phyloP scores from a whole-genome alignment of 2,797 vertebrate genomes.

The Dendrocincla fuliginosa region DNA sequence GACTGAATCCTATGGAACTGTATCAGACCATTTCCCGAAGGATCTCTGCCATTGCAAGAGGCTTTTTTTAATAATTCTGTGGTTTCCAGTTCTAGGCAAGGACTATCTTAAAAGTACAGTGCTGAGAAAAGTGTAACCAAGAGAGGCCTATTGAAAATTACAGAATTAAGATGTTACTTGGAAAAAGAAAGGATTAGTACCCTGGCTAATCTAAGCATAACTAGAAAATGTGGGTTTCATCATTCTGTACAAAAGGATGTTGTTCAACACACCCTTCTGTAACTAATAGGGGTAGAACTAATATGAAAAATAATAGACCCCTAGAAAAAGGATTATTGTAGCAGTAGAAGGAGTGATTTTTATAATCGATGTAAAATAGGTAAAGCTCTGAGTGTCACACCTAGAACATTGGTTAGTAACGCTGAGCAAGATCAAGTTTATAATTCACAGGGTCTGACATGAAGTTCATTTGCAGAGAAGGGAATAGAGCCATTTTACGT shows the following conservation, averaged over 20 bases:
- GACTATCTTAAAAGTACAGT: not conserved
- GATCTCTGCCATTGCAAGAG: not conserved
- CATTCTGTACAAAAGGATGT: not conserved
- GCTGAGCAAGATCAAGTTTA: not conserved
- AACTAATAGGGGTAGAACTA: constrained; percentile 55
- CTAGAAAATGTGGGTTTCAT: constrained; percentile 57
- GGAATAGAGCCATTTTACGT: not conserved
- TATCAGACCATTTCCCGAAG: not conserved
- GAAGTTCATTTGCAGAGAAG: not conserved
- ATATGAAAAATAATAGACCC: constrained; percentile 39
- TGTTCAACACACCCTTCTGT: constrained; percentile 37
- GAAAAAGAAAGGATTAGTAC: constrained; percentile 27
- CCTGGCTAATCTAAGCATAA: constrained; percentile 56
- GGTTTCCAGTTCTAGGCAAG: not conserved
- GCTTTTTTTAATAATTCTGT: not conserved
- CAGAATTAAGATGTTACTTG: constrained; percentile 35
- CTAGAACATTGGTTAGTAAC: constrained; percentile 60
- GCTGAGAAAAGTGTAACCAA: not conserved
- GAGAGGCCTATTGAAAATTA: not conserved
- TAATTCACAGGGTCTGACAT: not conserved
- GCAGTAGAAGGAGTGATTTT: not conserved
- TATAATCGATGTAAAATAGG: constrained; percentile 61
- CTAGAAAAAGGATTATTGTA: constrained; percentile 28
- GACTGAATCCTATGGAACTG: not conserved
- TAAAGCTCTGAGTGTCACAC: constrained; percentile 36